Evolutionary conservation across 1,140 invertebrate species (phyloP).

Genomic region (Drosophila leontia): DNA sequence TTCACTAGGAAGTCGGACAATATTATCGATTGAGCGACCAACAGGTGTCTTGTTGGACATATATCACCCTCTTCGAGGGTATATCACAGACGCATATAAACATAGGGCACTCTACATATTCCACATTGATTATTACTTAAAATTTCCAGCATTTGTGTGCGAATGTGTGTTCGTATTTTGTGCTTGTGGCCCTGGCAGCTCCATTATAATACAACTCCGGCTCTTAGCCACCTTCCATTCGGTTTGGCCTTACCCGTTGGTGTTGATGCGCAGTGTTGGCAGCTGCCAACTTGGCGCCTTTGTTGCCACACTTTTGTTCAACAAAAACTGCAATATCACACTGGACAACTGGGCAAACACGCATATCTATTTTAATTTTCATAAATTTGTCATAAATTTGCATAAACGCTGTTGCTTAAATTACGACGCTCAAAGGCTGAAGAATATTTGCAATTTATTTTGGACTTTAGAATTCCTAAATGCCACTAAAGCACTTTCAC

Average conservation of each 20-base stretch:
- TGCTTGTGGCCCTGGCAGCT: constrained; percentile 44
- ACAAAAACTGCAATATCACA: constrained; percentile 22
- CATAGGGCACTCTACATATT: constrained; percentile 10
- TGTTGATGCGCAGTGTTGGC: constrained; percentile 78
- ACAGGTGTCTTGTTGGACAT: background rate
- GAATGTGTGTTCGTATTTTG: constrained; percentile 27
- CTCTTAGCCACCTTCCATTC: constrained; percentile 22
- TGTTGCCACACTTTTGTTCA: constrained; percentile 60
- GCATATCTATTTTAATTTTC: constrained; percentile 61
- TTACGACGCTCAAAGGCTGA: constrained; percentile 21
- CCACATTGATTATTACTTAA: constrained; percentile 67
- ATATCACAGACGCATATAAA: background rate
- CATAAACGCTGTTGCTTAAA: constrained; percentile 54
- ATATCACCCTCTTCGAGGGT: background rate
- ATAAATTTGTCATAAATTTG: constrained; percentile 74
- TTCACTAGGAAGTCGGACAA: background rate
- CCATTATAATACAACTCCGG: constrained; percentile 45
- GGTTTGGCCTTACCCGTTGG: constrained; percentile 26
- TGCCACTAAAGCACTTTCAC: background rate
- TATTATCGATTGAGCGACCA: background rate
- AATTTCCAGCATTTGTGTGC: constrained; percentile 39
- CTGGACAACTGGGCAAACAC: constrained; percentile 1
- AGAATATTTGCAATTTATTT: constrained; percentile 29
- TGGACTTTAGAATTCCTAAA: background rate
- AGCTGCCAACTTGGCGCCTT: constrained; percentile 76